Percentiles rank a stretch among this genome's conserved stretches.
These are phyloP conservation scores for Papilio xuthus DNA, from an alignment of 1,140 invertebrate genomes.

Conservation along the genomic window DNA sequence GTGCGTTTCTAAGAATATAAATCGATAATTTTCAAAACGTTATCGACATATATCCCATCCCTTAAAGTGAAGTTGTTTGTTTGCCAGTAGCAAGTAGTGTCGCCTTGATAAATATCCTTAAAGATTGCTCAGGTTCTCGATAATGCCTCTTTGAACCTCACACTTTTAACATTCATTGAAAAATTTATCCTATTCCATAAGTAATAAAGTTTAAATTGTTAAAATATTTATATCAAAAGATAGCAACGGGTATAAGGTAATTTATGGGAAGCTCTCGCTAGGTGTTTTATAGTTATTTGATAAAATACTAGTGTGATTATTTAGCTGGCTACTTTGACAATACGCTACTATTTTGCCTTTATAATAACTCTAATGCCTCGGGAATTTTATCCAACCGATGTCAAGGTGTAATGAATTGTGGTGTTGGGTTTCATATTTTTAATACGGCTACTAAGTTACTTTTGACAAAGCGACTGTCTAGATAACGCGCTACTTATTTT, in stretches of 20 bases:
- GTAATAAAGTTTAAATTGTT: conserved; percentile 50
- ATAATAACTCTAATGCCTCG: conserved; percentile 60
- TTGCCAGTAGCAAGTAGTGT: conserved; percentile 79
- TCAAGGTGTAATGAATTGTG: conserved; percentile 53
- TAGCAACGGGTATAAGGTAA: conserved; percentile 61
- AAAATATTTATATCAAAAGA: conserved; percentile 32
- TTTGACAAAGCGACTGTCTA: conserved; percentile 49
- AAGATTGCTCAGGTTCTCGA: conserved; percentile 76
- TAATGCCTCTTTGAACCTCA: conserved; percentile 74
- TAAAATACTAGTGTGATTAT: conserved; percentile 79
- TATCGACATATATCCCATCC: conserved; percentile 59
- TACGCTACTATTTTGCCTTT: conserved; percentile 68
- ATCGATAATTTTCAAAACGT: conserved; percentile 31
- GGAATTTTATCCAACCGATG: conserved; percentile 58
- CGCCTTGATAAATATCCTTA: conserved; percentile 80
- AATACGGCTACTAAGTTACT: conserved; percentile 40
- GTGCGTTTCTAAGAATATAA: conserved; percentile 36
- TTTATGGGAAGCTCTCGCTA: conserved; percentile 74
- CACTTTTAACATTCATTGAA: conserved; percentile 49
- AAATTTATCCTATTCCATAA: conserved; percentile 46
- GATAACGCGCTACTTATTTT: conserved; percentile 29
- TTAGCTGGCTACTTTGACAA: conserved; percentile 71
- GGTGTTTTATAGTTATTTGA: conserved; percentile 80
- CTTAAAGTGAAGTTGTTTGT: conserved; percentile 73
- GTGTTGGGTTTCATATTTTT: conserved; percentile 54